A percentile compares a stretch with the other conserved stretches of the same genome.
Conservation (phyloP, 2,888 invertebrate species). For the Tetramorium bicarinatum region DNA sequence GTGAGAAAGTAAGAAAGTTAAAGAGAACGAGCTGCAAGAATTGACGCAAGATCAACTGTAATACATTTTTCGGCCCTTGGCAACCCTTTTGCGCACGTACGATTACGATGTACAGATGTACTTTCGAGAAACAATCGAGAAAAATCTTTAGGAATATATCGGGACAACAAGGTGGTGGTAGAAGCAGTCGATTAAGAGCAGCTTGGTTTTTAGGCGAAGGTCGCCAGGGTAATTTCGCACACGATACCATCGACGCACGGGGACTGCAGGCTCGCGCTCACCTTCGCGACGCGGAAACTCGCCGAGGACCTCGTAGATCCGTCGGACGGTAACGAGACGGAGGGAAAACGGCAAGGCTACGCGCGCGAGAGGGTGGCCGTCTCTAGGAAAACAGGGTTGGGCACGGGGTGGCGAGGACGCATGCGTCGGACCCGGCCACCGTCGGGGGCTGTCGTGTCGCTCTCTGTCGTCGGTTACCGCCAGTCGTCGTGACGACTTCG, state of each 20-base stretch:
- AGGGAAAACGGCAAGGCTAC: conserved; percentile 29
- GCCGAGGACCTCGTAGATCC: not conserved
- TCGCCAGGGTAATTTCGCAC: not conserved
- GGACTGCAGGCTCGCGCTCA: not conserved
- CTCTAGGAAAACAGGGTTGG: conserved; percentile 79
- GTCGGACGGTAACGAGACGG: conserved; percentile 22
- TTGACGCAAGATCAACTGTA: not conserved
- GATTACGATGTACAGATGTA: not conserved
- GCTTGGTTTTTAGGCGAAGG: not conserved
- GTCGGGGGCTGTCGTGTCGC: conserved; percentile 82
- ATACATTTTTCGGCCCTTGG: not conserved
- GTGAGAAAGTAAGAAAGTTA: not conserved
- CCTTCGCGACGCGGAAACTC: not conserved
- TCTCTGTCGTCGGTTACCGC: conserved; percentile 74
- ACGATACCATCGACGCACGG: conserved; percentile 13
- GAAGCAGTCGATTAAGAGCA: not conserved
- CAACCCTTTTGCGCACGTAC: not conserved
- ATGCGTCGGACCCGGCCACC: conserved; percentile 81
- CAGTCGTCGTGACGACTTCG: conserved; percentile 83
- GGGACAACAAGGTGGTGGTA: not conserved
- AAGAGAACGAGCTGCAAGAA: not conserved
- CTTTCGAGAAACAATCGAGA: not conserved
- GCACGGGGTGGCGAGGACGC: conserved; percentile 77
- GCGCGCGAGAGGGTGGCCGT: conserved; percentile 72
- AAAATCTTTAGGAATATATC: not conserved